Base-by-base conservation (phyloP, 2,113 vertebrate genomes). In the Sigmodon hispidus region DNA sequence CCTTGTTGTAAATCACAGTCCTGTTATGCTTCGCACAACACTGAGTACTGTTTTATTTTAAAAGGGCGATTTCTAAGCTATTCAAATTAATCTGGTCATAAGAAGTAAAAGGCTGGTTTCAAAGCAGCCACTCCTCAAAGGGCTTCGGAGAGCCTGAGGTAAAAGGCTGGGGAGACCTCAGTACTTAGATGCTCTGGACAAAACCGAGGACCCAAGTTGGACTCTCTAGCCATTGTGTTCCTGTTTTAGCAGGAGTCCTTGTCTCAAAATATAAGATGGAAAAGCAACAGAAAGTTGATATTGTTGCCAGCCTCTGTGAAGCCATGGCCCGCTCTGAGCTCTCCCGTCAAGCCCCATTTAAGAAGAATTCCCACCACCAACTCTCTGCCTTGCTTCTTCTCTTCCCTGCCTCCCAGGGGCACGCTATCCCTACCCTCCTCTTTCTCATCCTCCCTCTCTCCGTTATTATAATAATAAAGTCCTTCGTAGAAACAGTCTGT, bases 181-280 rank as follows among this genome's bases (percentile, higher is more conserved):
- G 24, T 24, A 21, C 22, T 72, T 43, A 43, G n/a, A 21, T 21
- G 16, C 31, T 3, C 77, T 21, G 31, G 31, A 36, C 36, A 81
- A 81, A 81, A 22, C 50, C 2, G 5, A n/a, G 13, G n/a, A 8
- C 36, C 55, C 0, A 0, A 29, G 55, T 43, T 83, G 1, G 0
- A 2, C 24, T 45, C 22, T 31, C 80, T 43, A 29, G n/a, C 57
- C 4, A 24, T 10, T 11, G 21, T 72, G 70, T 22, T 72, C 70
- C n/a, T 24, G 9, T 4, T n/a, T 40, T 21, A 72, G 70, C 24
- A 43, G 43, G n/a, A 24, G 70, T 24, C n/a, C 21, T 4, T 72
- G n/a, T 43, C 70, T 70, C 69, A 36, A 69, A 69, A 36, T 16
- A 36, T 69, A 31, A 65, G 34, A 36, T 69, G 34, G 67, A 69